Evolutionary conservation across 2,797 vertebrate species (phyloP), one percentile per base, ranked within the genome.

Genomic region (Myripristis murdjan): DNA sequence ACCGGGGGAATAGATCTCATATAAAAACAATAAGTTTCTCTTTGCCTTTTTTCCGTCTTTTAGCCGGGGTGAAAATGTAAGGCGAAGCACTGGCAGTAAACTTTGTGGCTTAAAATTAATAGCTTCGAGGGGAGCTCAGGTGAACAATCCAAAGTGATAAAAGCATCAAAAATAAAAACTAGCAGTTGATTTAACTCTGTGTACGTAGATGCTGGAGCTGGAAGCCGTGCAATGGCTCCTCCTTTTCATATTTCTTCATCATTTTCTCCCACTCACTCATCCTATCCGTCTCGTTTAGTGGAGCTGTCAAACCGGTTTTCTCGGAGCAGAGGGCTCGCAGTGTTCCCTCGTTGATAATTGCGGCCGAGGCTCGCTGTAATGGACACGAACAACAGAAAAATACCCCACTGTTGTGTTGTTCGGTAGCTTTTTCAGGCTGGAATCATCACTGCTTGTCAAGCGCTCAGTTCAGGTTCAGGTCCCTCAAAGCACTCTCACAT

Each of bases 71-170:
- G 73, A 84, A 64, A 81, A 82, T 81, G 77, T 67, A 61, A 86
- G 84, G 79, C 65, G 76, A 62, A 59, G 82, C 76, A 71, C 87
- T 79, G 59, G 83, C 82, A 68, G 84, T 86, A 95, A 98, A 98
- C 97, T 82, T 94, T 96, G 87, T 91, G 96, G 91, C 96, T 98
- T 86, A 97, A 94, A 93, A 94, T 97, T 91, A 96, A 96, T 77
- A 94, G 97, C 72, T 96, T 96, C 0, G 92, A 85, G 85, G 87
- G 96, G 44, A 94, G 95, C 85, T 95, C 95, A 84, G 95, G 95
- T 69, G 85, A 87, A 90, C 75, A 48, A 81, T 86, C 81, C 80
- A 85, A 82, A 87, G 87, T 85, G 89, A 91, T 91, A 78, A 89
- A 91, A 86, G 80, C 77, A 79, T 80, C 82, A 46, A 70, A 88